A percentile compares a stretch with the other conserved stretches of the same genome.
Conservation (phyloP, 2,797 vertebrate species). For the Enoplosus armatus region DNA sequence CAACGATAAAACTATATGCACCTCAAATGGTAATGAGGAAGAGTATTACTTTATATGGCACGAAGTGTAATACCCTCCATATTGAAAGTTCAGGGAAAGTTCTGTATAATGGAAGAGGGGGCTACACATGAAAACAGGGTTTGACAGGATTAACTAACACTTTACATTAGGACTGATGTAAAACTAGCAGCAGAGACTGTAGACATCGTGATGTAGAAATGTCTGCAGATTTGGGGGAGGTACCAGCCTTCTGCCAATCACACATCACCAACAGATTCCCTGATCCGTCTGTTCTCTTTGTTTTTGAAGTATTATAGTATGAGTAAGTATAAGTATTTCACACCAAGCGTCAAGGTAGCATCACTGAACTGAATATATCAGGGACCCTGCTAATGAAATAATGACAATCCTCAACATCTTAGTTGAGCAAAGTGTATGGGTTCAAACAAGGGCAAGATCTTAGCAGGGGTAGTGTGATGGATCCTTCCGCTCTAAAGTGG, state of each 20-base stretch:
- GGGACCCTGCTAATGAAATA: too few relatives aligned
- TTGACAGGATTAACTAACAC: not conserved
- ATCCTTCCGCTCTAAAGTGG: not conserved
- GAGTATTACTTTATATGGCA: not conserved
- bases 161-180: not conserved
- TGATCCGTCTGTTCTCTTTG: not conserved
- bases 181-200: not conserved
- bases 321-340: not conserved
- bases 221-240: not conserved
- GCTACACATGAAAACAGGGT: not conserved
- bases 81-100: not conserved
- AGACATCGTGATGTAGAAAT: not conserved
- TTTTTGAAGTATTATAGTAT: not conserved
- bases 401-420: not conserved
- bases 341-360: not conserved
- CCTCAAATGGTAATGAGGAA: not conserved
- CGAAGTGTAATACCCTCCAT: not conserved
- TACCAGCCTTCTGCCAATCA: conserved; percentile 5
- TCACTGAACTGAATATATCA: not conserved
- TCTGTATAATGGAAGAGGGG: not conserved
- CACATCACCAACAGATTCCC: not conserved
- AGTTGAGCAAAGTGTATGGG: not conserved
- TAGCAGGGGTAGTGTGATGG: not conserved
- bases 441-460: not conserved
- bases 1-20: not conserved